phyloP scores from a whole-genome alignment of 2,113 vertebrate species.

The Pleuronectes platessa region DNA sequence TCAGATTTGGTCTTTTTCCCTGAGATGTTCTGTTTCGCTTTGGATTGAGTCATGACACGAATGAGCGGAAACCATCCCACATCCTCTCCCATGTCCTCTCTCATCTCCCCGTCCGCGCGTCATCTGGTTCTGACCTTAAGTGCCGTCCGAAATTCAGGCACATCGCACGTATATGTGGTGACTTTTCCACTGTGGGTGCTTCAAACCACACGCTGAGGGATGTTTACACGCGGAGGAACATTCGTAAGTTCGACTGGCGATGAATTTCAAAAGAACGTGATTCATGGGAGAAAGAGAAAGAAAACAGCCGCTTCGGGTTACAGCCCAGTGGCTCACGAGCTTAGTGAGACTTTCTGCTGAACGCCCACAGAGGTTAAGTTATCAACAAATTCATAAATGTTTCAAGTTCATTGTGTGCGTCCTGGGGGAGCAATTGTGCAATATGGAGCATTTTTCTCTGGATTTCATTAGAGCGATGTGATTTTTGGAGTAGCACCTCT shows the following conservation, averaged over 20 bases:
- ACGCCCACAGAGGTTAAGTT: constrained; percentile 7
- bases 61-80: no score
- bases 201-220: constrained; percentile 17
- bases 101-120: background rate
- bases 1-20: no score
- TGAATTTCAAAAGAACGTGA: constrained; percentile 43
- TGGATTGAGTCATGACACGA: no score
- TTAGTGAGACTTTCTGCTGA: constrained; percentile 8
- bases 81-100: background rate
- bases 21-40: no score
- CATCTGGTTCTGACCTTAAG: constrained; percentile 23
- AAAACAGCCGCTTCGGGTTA: constrained; percentile 50
- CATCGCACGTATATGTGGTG: constrained; percentile 14
- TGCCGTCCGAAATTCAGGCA: background rate
- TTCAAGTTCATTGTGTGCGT: background rate
- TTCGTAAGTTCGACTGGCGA: constrained; percentile 37
- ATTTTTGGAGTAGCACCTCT: background rate
- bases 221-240: background rate
- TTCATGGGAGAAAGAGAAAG: constrained; percentile 46
- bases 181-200: constrained; percentile 38
- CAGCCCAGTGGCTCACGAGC: background rate
- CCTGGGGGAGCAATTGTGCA: background rate
- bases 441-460: background rate
- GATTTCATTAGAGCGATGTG: background rate
- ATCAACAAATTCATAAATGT: constrained; percentile 24